Percentiles rank a stretch among this genome's conserved stretches.
phyloP scores from a whole-genome alignment of 2,888 invertebrate species.

The Drosophila flavopinicola region DNA sequence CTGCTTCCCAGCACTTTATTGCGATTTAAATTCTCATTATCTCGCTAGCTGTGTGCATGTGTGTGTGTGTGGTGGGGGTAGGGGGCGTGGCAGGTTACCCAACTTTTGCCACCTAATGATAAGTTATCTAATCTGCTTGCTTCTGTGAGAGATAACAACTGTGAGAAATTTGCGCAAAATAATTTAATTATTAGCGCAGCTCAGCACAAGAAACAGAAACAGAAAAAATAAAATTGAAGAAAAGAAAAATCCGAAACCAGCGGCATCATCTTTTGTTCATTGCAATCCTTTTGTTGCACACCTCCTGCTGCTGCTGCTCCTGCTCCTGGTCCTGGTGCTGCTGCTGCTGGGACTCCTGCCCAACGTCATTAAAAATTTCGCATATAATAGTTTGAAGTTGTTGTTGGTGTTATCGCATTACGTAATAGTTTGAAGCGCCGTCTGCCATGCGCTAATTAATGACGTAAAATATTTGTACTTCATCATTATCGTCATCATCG shows the following conservation, averaged over 20 bases:
- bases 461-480: constrained; percentile 74
- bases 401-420: constrained; percentile 62
- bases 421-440: constrained; percentile 65
- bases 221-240: constrained; percentile 16
- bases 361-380: constrained; percentile 41
- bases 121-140: constrained; percentile 52
- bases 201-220: constrained; percentile 2
- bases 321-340: constrained; percentile 6
- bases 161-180: constrained; percentile 65
- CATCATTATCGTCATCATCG: constrained; percentile 46
- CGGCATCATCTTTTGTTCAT: constrained; percentile 23
- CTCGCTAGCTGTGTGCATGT: constrained; percentile 18
- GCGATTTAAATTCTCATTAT: constrained; percentile 75
- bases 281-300: constrained; percentile 2
- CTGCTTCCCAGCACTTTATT: constrained; percentile 61
- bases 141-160: constrained; percentile 51
- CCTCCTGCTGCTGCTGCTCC: constrained; percentile 5
- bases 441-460: constrained; percentile 68
- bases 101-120: constrained; percentile 57
- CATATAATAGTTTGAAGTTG: constrained; percentile 52
- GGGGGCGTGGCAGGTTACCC: constrained; percentile 4
- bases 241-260: no score
- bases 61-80: constrained; percentile 1
- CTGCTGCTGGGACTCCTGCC: not conserved
- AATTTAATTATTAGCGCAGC: constrained; percentile 68